Evolutionary conservation across 2,888 invertebrate species (phyloP).

Genomic region (Molorchus minor): DNA sequence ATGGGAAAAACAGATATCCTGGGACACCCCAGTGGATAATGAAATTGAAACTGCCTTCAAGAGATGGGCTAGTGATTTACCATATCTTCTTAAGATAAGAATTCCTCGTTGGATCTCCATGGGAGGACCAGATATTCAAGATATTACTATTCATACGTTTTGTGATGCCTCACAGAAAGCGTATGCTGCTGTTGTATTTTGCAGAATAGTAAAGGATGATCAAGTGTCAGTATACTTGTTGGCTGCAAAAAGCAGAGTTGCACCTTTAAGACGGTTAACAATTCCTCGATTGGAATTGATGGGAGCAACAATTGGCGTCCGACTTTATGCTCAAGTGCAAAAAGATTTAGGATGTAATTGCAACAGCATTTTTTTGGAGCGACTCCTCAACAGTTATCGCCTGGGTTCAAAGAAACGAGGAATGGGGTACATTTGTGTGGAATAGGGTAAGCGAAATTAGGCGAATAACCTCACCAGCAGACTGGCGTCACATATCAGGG

Average conservation of each 20-base stretch:
- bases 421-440: no score
- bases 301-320: slow-evolving; percentile 45
- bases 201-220: slow-evolving; percentile 8
- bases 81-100: slow-evolving; percentile 11
- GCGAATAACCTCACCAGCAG: no score
- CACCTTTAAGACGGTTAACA: slow-evolving; percentile 42
- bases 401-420: no score
- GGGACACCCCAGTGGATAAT: slow-evolving; percentile 1
- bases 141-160: slow-evolving; percentile 20
- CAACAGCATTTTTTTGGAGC: no score
- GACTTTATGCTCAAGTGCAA: slow-evolving; percentile 34
- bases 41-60: background rate
- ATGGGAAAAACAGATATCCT: slow-evolving; percentile 18
- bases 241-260: slow-evolving; percentile 45
- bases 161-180: slow-evolving; percentile 46
- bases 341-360: no score
- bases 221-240: slow-evolving; percentile 15
- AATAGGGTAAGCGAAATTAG: no score
- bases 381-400: no score
- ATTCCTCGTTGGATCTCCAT: slow-evolving; percentile 25
- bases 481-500: no score
- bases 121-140: background rate
- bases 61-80: slow-evolving; percentile 12
- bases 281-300: slow-evolving; percentile 50
- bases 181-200: slow-evolving; percentile 41